A percentile compares a stretch with the other conserved stretches of the same genome.
Conservation (phyloP, 2,797 vertebrate species). For the Pipistrellus pipistrellus region DNA sequence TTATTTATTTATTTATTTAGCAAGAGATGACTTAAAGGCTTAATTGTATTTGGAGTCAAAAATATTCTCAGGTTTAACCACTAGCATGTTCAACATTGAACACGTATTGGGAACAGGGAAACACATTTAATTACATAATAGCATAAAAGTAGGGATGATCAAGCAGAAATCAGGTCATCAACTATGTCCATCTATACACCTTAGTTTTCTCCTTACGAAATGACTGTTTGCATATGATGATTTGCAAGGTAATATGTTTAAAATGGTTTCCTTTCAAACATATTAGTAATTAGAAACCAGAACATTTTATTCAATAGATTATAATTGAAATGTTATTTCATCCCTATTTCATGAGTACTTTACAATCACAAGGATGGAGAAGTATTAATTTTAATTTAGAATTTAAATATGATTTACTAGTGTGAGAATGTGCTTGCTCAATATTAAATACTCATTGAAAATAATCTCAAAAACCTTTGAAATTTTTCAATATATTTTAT, state of each 20-base stretch:
- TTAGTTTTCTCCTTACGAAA: constrained; percentile 24
- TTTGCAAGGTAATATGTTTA: neutral
- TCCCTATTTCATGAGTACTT: neutral
- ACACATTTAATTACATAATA: neutral
- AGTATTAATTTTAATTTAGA: constrained; percentile 40
- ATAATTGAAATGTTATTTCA: constrained; percentile 1
- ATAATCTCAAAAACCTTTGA: neutral
- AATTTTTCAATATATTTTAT: too few species aligned
- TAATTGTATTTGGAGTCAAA: constrained; percentile 18
- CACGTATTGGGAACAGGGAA: neutral
- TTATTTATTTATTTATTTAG: neutral
- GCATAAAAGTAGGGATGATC: neutral
- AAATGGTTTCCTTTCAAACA: neutral
- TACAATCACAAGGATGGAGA: neutral
- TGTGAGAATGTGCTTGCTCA: neutral
- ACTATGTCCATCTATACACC: neutral
- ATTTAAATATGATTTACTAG: neutral
- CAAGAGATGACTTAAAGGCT: neutral
- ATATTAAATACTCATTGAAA: neutral
- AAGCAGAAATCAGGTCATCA: neutral
- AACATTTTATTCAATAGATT: constrained; percentile 12
- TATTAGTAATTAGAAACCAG: neutral
- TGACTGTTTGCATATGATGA: neutral
- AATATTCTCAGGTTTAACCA: neutral
- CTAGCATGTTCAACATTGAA: neutral